Evolutionary conservation across 2,888 invertebrate species (phyloP).

Genomic region (Chrysolina americana): DNA sequence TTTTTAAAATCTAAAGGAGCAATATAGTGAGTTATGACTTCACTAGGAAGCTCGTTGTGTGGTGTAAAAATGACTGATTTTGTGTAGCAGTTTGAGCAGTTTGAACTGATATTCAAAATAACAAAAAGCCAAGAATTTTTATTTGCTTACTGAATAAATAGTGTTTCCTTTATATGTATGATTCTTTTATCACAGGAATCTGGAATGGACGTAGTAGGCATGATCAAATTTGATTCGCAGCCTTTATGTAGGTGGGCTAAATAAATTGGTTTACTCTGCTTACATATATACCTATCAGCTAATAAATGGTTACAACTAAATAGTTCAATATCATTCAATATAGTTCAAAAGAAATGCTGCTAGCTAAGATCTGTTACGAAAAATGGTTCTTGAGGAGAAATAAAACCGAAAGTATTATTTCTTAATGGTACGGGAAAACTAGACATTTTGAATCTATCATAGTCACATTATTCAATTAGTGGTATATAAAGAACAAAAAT

Average conservation of each 20-base stretch:
- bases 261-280: conserved; percentile 17
- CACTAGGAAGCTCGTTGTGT: too few relatives aligned
- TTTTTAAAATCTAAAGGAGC: background rate
- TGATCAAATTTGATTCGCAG: conserved; percentile 8
- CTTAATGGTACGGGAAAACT: conserved; percentile 10
- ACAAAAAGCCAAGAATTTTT: conserved; percentile 20
- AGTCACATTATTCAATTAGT: conserved; percentile 1
- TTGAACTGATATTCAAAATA: background rate
- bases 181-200: conserved; percentile 5
- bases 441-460: conserved; percentile 9
- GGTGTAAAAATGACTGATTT: background rate
- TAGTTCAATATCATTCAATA: conserved; percentile 5
- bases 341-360: background rate
- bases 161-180: background rate
- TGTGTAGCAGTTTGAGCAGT: background rate
- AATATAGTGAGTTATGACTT: too few relatives aligned
- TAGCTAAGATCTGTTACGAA: background rate
- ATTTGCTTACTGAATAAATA: conserved; percentile 10
- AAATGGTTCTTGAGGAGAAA: background rate
- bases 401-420: conserved; percentile 5
- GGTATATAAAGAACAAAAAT: conserved; percentile 10
- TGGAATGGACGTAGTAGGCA: conserved; percentile 1
- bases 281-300: conserved; percentile 12
- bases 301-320: conserved; percentile 9
- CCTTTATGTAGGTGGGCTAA: conserved; percentile 15